Evolutionary conservation across 1,140 invertebrate species (phyloP), one percentile per base, ranked within the genome.

Genomic region (Thrips palmi): DNA sequence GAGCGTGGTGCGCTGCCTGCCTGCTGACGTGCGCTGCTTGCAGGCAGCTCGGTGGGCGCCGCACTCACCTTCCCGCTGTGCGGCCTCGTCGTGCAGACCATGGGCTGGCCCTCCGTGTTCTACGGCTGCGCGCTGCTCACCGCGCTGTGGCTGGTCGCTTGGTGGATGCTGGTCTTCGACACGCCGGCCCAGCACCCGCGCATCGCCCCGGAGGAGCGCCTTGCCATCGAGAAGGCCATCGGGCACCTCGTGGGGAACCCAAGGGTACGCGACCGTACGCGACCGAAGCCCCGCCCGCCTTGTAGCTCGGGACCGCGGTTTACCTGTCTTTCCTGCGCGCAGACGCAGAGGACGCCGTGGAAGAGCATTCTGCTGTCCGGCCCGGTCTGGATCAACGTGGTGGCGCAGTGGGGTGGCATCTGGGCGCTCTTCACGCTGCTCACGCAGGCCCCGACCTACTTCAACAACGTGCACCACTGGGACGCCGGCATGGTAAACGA

Each of bases 351-450:
- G 1, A 65, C 72, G 12, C 84, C 85, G 1, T 88, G 84, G 83
- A 59, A 52, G 19, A 43, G 56, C 1, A 81, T 92, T 33, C 45
- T 83, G 1, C 73, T 63, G 1, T 85, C 82, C 1, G 42, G 60
- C 1, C 73, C 83, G 0, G 65, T 91, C 1, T 87, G 79, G 79
- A 70, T 83, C 17, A 71, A 78, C 34, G 65, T 77, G 30, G 49
- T 76, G 1, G 70, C 74, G 1, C 79, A 92, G 51, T 78, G 78
- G 63, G 77, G 81, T 8, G 70, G 73, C 30, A 71, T 81, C 47
- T 93, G 84, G 83, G 80, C 79, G 2, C 69, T 86, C 23, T 80
- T 87, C 41, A 89, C 81, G 0, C 59, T 91, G 33, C 70, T 89
- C 52, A 83, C 80, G 1, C 74, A 84, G 47, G 64, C 83, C 0